Conservation (phyloP, 1,140 invertebrate genomes). For the Drosophila tsacasi region DNA sequence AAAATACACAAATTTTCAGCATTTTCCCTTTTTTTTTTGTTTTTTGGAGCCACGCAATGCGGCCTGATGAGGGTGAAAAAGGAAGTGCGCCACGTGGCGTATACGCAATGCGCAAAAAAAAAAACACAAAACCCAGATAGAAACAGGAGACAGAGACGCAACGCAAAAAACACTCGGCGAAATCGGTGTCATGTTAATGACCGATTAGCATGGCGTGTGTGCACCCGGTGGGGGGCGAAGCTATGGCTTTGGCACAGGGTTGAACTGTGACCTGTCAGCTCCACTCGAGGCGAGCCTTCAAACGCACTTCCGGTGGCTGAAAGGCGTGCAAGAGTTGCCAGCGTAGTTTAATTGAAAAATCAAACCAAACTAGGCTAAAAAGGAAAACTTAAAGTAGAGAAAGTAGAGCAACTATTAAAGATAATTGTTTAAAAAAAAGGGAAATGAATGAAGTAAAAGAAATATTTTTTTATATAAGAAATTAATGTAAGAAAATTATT, state of each 20-base stretch:
- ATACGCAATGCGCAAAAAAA: conserved; percentile 50
- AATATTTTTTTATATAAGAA: not conserved
- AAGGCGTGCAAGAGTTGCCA: conserved; percentile 5
- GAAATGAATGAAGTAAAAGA: not conserved
- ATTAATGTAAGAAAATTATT: too few species aligned
- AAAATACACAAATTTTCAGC: conserved; percentile 36
- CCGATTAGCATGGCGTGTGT: conserved; percentile 69
- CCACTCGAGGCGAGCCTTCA: conserved; percentile 9
- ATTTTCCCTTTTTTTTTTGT: conserved; percentile 43
- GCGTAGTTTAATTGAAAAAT: conserved; percentile 9
- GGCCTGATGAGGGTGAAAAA: conserved; percentile 15
- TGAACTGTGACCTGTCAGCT: conserved; percentile 34
- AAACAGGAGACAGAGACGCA: not conserved
- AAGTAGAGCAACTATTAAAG: not conserved
- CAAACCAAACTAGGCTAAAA: not conserved
- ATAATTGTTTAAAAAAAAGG: not conserved
- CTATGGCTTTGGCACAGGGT: not conserved
- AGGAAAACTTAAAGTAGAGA: not conserved
- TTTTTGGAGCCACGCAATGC: conserved; percentile 19
- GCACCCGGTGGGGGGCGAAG: not conserved
- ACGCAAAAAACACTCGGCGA: conserved; percentile 19
- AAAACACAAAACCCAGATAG: not conserved
- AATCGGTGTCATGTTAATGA: conserved; percentile 79
- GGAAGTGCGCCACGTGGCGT: conserved; percentile 29
- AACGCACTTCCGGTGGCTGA: conserved; percentile 23